Percentiles rank a stretch among this genome's conserved stretches.
Evolutionary conservation across 2,888 invertebrate genomes (phyloP).

Genomic region (Dioctria rufipes): DNA sequence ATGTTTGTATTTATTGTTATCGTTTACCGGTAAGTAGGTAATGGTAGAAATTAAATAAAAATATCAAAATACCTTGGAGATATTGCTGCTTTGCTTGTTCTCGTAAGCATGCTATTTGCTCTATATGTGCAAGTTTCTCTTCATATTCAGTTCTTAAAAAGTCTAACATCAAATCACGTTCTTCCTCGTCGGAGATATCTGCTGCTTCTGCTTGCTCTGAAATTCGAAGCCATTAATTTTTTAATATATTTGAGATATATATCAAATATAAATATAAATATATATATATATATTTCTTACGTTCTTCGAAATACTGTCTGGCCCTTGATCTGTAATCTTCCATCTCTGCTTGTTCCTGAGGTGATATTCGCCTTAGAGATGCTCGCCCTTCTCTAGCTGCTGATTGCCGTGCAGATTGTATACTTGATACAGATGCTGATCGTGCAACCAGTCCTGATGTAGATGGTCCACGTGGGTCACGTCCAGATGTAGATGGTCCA

Average conservation of each 20-base stretch:
- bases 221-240: not conserved
- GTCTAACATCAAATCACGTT: not conserved
- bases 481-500: too few relatives aligned
- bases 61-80: not conserved
- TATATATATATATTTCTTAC: not conserved
- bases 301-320: not conserved
- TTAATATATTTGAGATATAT: not conserved
- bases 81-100: not conserved
- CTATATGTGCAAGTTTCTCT: not conserved
- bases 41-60: too few relatives aligned
- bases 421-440: not conserved
- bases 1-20: too few relatives aligned
- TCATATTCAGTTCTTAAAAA: conserved; percentile 1
- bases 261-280: too few relatives aligned
- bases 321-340: not conserved
- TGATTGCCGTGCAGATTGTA: too few relatives aligned
- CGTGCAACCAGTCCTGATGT: too few relatives aligned
- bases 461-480: too few relatives aligned
- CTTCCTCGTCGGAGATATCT: not conserved
- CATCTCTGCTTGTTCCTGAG: not conserved
- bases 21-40: too few relatives aligned
- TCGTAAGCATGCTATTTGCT: not conserved
- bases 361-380: not conserved
- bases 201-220: not conserved
- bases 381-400: not conserved